These are phyloP conservation scores for Conops quadrifasciatus DNA, from an alignment of 2,888 invertebrate genomes.

Conservation along the genomic window DNA sequence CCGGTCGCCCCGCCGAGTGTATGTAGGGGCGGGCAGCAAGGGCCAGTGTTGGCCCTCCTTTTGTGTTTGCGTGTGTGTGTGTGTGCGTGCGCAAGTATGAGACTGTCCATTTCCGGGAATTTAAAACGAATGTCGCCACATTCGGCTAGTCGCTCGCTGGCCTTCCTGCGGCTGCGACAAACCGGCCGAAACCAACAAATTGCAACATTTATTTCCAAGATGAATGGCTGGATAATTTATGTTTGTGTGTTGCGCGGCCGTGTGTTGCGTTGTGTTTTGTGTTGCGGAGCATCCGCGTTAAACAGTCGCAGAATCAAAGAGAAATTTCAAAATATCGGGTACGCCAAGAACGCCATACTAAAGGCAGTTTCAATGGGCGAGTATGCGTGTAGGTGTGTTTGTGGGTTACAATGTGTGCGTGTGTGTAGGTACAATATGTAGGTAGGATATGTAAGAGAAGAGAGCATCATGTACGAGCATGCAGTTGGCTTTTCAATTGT, in stretches of 20 bases:
- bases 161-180: conserved; percentile 45
- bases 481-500: no score
- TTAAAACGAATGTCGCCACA: conserved; percentile 46
- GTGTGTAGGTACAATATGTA: not conserved
- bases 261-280: not conserved
- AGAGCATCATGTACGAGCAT: no score
- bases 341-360: not conserved
- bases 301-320: not conserved
- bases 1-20: not conserved
- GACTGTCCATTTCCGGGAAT: conserved; percentile 33
- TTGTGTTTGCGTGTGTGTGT: no score
- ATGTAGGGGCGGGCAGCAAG: not conserved
- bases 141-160: conserved; percentile 45
- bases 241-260: not conserved
- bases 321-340: not conserved
- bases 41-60: conserved; percentile 2
- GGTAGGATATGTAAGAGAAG: no score
- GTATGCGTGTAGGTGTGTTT: no score
- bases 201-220: conserved; percentile 64
- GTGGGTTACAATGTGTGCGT: not conserved
- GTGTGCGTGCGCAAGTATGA: not conserved
- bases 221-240: conserved; percentile 63
- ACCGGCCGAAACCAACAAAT: conserved; percentile 61
- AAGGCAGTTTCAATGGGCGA: no score
- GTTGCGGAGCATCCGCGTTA: not conserved